Base-by-base conservation (phyloP, 2,888 invertebrate species). In the Chymomyza fuscimana region DNA sequence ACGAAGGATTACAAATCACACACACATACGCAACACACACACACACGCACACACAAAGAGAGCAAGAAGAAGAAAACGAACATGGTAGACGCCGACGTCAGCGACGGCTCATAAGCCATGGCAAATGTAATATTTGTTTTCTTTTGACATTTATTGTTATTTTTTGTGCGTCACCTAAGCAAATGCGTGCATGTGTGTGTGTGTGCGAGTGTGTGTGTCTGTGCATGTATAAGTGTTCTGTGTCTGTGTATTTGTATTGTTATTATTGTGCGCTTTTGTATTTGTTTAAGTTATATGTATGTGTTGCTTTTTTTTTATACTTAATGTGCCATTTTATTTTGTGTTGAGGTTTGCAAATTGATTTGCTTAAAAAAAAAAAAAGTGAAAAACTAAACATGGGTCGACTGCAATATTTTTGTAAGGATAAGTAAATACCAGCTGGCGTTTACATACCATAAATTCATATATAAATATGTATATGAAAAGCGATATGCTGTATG, bases 121-220 rank as follows among this genome's bases (percentile, higher is more conserved):
- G 52, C 16, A 64, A 63, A 72, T 73, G 72, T 73, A 79, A 77
- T 81, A 77, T 81, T 79, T 79, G 81, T 77, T 69, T 62, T 62
- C 54, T 67, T 54, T 67, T 59, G 63, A 77, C 62, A 62, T 66
- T 29, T 59, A 61, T 70, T 63, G 54, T 70, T 65, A 54, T 69
- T 63, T 58, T 40, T 65, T 65, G 16, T 65, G 50, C 7, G 67
- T 69, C 60, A 69, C 63, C 78, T 52, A 51, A 71, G 79, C 76
- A 74, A 66, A 71, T 71, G 69, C 74, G 15, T 16, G 50, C 56
- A 51, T 32, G 52, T 29, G 0, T 25, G 10, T 63, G 9, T 22
- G 40, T 58, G 40, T 36, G 29, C 50, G 36, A 12, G 25, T 51
- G 12, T 60, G 54, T 46, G 25, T 60, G 29, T 19, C 19, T 50